These are phyloP conservation scores for Chaenodraco wilsoni DNA, from an alignment of 2,797 vertebrate species.

Conservation along the genomic window DNA sequence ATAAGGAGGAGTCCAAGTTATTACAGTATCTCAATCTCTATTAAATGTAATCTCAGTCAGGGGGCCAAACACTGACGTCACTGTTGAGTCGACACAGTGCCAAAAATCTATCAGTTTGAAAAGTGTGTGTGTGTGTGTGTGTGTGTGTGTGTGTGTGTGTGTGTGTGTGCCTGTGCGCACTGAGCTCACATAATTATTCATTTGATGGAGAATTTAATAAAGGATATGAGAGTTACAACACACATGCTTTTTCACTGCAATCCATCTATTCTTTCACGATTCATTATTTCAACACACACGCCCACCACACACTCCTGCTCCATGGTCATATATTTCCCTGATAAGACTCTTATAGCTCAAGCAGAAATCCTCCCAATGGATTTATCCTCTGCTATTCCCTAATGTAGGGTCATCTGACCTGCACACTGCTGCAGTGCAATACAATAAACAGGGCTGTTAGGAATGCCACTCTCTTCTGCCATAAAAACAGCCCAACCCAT, in stretches of 20 bases:
- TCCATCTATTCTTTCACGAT: slow-evolving; percentile 39
- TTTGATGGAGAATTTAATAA: slow-evolving; percentile 5
- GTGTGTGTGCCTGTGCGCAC: too few species aligned
- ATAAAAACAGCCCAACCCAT: slow-evolving; percentile 17
- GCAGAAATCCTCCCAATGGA: slow-evolving; percentile 48
- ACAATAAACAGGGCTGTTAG: slow-evolving; percentile 21
- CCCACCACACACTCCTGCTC: slow-evolving; percentile 36
- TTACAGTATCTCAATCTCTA: slow-evolving; percentile 60
- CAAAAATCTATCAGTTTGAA: slow-evolving; percentile 28
- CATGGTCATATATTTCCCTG: slow-evolving; percentile 47
- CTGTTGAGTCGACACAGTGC: slow-evolving; percentile 52
- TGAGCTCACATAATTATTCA: not conserved
- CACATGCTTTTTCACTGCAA: slow-evolving; percentile 26
- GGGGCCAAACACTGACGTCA: slow-evolving; percentile 66
- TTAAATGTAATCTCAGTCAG: slow-evolving; percentile 63
- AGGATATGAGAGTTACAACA: slow-evolving; percentile 28
- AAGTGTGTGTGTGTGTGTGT: too few species aligned
- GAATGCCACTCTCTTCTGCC: slow-evolving; percentile 32
- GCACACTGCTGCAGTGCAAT: not conserved
- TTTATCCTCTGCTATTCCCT: slow-evolving; percentile 36
- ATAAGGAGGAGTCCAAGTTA: slow-evolving; percentile 39
- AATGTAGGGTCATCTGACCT: slow-evolving; percentile 39
- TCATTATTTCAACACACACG: slow-evolving; percentile 42
- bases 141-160: too few species aligned
- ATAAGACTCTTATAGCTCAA: slow-evolving; percentile 47